phyloP scores from a whole-genome alignment of 2,113 vertebrate species.

The Pollimyrus isidori region DNA sequence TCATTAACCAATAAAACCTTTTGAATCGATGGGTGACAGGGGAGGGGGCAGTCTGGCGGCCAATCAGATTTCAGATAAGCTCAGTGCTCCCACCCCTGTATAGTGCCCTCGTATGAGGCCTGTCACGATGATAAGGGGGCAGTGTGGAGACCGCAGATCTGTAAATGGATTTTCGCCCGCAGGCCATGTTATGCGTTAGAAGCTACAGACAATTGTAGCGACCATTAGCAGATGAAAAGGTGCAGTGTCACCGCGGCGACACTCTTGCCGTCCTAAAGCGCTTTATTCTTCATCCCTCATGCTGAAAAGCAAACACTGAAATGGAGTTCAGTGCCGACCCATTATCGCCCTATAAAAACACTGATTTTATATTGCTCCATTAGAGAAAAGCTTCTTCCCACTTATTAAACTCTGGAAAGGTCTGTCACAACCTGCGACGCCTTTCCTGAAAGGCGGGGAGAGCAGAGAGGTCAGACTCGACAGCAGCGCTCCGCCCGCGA shows the following conservation, averaged over 20 bases:
- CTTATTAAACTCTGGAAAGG: background rate
- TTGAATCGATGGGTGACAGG: background rate
- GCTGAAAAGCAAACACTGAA: constrained; percentile 37
- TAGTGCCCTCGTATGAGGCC: background rate
- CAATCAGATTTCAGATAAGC: background rate
- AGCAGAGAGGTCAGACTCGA: background rate
- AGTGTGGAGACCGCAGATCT: background rate
- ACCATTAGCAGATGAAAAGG: constrained; percentile 51
- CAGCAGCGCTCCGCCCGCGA: background rate
- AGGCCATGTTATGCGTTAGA: constrained; percentile 41
- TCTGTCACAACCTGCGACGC: background rate
- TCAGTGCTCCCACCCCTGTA: background rate
- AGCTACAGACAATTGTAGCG: constrained; percentile 53
- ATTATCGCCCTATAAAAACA: constrained; percentile 51
- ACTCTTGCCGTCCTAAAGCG: background rate
- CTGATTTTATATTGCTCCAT: constrained; percentile 43
- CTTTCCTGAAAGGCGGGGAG: background rate
- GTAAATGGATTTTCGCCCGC: background rate
- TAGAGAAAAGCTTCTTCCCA: background rate
- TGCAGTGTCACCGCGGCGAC: constrained; percentile 34
- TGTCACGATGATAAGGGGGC: background rate
- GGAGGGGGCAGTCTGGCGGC: background rate
- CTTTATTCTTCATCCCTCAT: constrained; percentile 24
- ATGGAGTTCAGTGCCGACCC: constrained; percentile 48
- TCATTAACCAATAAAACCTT: background rate